Evolutionary conservation across 2,797 vertebrate genomes (phyloP), one percentile per base, ranked within the genome.

Genomic region (Hapalemur alaotrensis): DNA sequence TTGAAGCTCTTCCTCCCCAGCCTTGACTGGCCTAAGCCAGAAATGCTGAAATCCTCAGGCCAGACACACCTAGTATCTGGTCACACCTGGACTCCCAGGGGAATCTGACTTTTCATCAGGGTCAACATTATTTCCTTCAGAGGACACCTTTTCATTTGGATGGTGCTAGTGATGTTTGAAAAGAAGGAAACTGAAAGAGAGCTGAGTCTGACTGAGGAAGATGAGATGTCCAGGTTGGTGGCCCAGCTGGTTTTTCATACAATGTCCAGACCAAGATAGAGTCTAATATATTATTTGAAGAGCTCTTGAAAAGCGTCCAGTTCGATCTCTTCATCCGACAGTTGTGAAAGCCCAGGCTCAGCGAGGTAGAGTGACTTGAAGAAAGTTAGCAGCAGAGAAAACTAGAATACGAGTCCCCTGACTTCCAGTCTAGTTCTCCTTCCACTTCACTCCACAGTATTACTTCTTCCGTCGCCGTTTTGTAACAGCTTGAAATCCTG

Each of bases 151-250:
- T 91, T 83, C 25, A 17, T 73, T 67, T 90, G 54, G 67, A 23
- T 83, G 70, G 23, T 72, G 38, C 14, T 73, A 57, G 43, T 57
- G 67, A 79, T 92, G 9, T 83, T 86, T 86, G 59, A 70, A 95
- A 91, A 59, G 54, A 92, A 96, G 46, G 48, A 32, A 80, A 46
- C 15, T 65, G 18, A 91, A 79, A 96, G 86, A 92, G 30, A 95
- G n/a, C 7, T 18, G 73, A 93, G 30, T 38, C 70, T 94, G 78
- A 38, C 6, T 48, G 38, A 90, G 50, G 61, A 87, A 78, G 41
- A 32, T 20, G 22, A 75, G 22, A 65, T 79, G 38, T 12, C 38
- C 48, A 30, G 50, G 32, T 54, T 38, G 84, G 41, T 46, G 1
- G 65, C 63, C 54, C 11, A 13, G 20, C 23, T 82, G 28, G 48